Base-by-base conservation (phyloP, 2,888 invertebrate genomes). In the Eupithecia vulgata region DNA sequence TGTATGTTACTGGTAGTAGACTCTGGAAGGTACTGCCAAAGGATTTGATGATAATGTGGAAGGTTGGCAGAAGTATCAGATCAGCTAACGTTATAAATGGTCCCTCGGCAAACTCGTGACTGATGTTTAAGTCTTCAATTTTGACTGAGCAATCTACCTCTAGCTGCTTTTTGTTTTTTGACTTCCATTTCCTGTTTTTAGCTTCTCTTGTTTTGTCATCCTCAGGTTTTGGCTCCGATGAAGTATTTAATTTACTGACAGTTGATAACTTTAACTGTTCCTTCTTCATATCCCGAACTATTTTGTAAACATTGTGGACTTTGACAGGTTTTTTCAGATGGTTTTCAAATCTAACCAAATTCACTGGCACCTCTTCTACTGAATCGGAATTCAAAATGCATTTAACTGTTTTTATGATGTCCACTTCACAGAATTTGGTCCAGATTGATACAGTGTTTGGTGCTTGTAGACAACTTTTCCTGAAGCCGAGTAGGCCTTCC, bases 371-470 rank as follows among this genome's bases (percentile, higher is more conserved):
- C 77, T 88, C 84, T 61, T 82, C 73, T 35, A 88, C 72, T 48
- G 79, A 80, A 25, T 81, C 79, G 25, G 45, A 67, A 34, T 57
- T 80, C 30, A 94, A 80, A 67, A 95, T 80, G n/a, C 90, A 83
- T 76, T 95, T 95, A 0, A 96, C 90, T 1, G 96, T 95, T 70
- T 91, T 87, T 15, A 97, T 95, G 62, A 98, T 92, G 85, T 98
- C 97, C 5, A 97, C 95, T 94, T 99, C 99, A 94, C 99, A 99
- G 87, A 98, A 98, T 83, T 97, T 97, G 0, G 98, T 99, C 98
- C 98, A 98, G 57, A 97, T 94, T 12, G 98, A 98, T 12, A 96
- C 95, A 91, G 98, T 98, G 37, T 97, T 96, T 70, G 98, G 97
- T 2, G 98, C 97, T 82, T 97, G 95, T 17, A 98, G 92, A 84